A percentile compares a stretch with the other conserved stretches of the same genome.
Conservation (phyloP, 2,113 vertebrate genomes). For the Thryonomys swinderianus region DNA sequence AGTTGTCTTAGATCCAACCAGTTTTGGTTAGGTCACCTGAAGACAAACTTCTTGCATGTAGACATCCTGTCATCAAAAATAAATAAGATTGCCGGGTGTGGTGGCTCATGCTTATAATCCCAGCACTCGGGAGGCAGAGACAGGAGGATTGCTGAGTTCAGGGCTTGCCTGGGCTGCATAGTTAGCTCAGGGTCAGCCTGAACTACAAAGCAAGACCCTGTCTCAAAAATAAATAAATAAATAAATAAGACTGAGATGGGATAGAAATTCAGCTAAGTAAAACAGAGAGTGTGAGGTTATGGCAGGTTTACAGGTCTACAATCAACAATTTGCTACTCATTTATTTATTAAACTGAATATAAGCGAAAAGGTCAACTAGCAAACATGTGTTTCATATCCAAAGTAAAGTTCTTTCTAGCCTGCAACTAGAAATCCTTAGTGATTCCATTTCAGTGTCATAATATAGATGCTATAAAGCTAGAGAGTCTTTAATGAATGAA, state of each 20-base stretch:
- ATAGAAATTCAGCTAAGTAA: not conserved
- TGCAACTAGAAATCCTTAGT: not conserved
- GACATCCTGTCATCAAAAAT: not conserved
- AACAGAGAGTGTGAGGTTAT: not conserved
- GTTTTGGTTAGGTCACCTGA: not conserved
- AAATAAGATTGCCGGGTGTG: not conserved
- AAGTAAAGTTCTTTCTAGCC: not conserved
- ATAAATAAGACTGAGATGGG: too few species aligned
- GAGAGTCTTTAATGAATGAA: not conserved
- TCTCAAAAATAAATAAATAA: not conserved
- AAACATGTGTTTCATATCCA: not conserved
- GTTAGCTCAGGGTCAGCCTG: too few species aligned
- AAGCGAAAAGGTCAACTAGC: not conserved
- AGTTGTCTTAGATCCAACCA: not conserved
- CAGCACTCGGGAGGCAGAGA: too few species aligned
- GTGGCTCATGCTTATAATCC: too few species aligned
- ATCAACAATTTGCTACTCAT: not conserved
- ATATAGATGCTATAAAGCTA: not conserved
- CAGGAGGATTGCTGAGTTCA: too few species aligned
- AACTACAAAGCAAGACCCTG: too few species aligned
- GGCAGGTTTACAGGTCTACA: not conserved
- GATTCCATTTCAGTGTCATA: not conserved
- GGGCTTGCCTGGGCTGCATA: too few species aligned
- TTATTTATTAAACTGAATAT: not conserved
- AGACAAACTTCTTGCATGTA: not conserved